phyloP scores from a whole-genome alignment of 2,888 invertebrate genomes.

The Hofmannophila pseudospretella region DNA sequence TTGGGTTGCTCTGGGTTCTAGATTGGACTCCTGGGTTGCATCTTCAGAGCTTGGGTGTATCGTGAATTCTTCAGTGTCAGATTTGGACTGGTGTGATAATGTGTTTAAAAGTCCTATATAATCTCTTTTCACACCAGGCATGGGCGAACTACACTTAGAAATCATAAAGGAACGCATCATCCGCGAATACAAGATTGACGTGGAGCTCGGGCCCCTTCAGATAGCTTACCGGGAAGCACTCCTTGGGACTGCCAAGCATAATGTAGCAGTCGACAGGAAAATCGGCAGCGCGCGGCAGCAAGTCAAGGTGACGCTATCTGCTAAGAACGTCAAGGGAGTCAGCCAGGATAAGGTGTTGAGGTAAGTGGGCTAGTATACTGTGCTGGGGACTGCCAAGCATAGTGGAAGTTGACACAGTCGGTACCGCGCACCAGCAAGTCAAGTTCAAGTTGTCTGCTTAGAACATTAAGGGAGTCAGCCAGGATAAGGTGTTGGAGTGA shows the following conservation, averaged over 20 bases:
- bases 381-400: neutral
- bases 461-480: constrained; percentile 56
- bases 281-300: constrained; percentile 80
- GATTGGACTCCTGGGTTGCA: too few relatives aligned
- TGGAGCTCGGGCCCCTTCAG: constrained; percentile 92
- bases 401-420: constrained; percentile 63
- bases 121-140: too few relatives aligned
- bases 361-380: neutral
- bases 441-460: constrained; percentile 80
- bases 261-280: constrained; percentile 77
- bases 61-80: too few relatives aligned
- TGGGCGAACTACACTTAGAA: constrained; percentile 98
- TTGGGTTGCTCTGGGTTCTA: too few relatives aligned
- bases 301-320: constrained; percentile 80
- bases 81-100: too few relatives aligned
- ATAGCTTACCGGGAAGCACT: constrained; percentile 94
- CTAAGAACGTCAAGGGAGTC: constrained; percentile 68
- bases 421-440: constrained; percentile 78
- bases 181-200: constrained; percentile 94
- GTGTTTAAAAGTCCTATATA: too few relatives aligned
- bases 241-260: constrained; percentile 51
- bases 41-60: too few relatives aligned
- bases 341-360: constrained; percentile 49
- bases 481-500: constrained; percentile 44
- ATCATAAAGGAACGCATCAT: constrained; percentile 92